Conservation (phyloP, 2,797 vertebrate genomes). For the Tolypeutes matacus region DNA sequence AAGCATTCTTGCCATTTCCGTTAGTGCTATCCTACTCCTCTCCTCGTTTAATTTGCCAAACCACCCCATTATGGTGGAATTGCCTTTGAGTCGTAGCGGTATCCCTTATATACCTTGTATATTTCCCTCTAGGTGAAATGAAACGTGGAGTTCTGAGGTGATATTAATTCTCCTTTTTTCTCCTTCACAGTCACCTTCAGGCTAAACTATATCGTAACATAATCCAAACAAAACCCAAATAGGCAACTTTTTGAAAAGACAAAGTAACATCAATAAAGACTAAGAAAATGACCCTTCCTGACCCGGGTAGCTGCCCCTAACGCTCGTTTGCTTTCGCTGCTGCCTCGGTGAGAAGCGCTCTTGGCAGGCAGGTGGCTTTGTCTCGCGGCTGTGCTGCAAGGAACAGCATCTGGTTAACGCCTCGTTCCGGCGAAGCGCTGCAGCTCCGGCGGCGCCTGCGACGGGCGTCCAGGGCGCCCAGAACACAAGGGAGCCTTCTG, state of each 20-base stretch:
- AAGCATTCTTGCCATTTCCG: neutral
- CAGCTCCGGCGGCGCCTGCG: slow-evolving; percentile 6
- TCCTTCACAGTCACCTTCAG: slow-evolving; percentile 45
- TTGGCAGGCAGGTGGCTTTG: slow-evolving; percentile 1
- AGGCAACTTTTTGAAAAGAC: neutral
- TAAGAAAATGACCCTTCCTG: neutral
- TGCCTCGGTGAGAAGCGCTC: slow-evolving; percentile 51
- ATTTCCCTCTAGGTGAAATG: too few relatives aligned
- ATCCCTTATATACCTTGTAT: neutral
- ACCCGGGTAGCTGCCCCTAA: neutral
- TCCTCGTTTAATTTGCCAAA: neutral
- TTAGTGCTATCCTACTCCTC: neutral
- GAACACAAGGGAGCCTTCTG: neutral
- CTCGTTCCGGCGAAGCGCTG: slow-evolving; percentile 12
- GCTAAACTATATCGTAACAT: neutral
- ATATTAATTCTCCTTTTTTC: neutral
- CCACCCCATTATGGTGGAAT: neutral
- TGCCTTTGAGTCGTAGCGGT: neutral
- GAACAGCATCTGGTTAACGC: neutral
- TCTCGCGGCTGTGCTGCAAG: slow-evolving; percentile 24
- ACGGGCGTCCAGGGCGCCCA: neutral
- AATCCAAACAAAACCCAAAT: neutral
- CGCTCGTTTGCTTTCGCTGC: slow-evolving; percentile 55
- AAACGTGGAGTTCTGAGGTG: slow-evolving; percentile 11
- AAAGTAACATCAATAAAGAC: neutral